Evolutionary conservation across 1,140 invertebrate species (phyloP).

Genomic region (Anoplolepis gracilipes): DNA sequence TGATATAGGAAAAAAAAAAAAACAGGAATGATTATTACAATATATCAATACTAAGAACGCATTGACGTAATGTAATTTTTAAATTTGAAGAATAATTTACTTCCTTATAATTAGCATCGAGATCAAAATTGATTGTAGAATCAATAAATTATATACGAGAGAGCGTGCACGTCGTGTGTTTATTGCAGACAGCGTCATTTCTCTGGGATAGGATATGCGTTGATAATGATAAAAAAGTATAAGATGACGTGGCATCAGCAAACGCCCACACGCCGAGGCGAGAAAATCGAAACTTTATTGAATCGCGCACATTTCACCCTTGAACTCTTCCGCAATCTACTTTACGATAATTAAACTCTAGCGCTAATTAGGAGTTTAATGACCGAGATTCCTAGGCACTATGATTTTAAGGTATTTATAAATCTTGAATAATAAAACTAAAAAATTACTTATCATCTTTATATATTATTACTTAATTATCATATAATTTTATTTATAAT

Average conservation of each 20-base stretch:
- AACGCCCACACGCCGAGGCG: neutral
- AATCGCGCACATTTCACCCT: neutral
- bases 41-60: neutral
- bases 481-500: neutral
- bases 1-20: neutral
- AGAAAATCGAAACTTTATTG: slow-evolving; percentile 23
- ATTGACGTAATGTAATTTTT: neutral
- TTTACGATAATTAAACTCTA: neutral
- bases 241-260: slow-evolving; percentile 1
- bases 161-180: too few relatives aligned
- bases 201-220: neutral
- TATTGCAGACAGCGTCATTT: slow-evolving; percentile 3
- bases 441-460: neutral
- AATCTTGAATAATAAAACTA: neutral
- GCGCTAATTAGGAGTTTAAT: neutral
- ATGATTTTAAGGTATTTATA: neutral
- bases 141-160: neutral
- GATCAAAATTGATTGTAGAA: neutral
- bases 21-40: neutral
- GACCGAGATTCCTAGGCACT: neutral
- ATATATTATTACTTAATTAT: neutral
- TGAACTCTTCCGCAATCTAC: neutral
- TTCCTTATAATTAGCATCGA: neutral
- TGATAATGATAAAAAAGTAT: slow-evolving; percentile 40
- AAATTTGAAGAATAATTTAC: neutral